Conservation (phyloP, 2,888 invertebrate genomes). For the Drosophila hamatofila region DNA sequence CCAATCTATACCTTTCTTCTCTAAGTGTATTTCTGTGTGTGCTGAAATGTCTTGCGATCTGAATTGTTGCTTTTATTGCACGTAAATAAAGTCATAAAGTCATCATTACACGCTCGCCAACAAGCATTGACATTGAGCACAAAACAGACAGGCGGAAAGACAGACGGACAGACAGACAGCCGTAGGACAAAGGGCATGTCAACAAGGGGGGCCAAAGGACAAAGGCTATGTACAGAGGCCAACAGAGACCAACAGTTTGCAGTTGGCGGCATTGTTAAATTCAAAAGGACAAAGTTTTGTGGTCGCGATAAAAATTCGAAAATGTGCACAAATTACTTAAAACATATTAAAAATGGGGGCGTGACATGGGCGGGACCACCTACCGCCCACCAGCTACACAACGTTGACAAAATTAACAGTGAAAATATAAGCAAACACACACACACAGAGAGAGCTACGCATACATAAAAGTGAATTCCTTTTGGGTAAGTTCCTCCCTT, state of each 20-base stretch:
- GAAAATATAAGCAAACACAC: conserved; percentile 32
- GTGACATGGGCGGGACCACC: neutral
- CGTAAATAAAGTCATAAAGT: conserved; percentile 78
- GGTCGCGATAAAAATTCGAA: conserved; percentile 71
- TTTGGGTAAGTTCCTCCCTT: conserved; percentile 20
- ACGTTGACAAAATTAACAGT: conserved; percentile 64
- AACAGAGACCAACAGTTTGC: conserved; percentile 38
- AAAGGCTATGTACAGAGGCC: conserved; percentile 1
- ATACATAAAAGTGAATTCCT: conserved; percentile 32
- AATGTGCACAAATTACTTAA: conserved; percentile 76
- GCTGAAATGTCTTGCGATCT: conserved; percentile 33
- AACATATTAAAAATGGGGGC: conserved; percentile 66
- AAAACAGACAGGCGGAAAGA: neutral
- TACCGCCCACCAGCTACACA: conserved; percentile 15
- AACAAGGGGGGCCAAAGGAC: neutral
- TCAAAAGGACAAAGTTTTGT: conserved; percentile 72
- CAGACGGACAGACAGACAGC: neutral
- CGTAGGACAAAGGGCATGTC: conserved; percentile 9
- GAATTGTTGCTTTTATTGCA: conserved; percentile 69
- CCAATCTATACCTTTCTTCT: neutral
- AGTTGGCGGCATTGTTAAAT: conserved; percentile 47
- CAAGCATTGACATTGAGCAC: conserved; percentile 40
- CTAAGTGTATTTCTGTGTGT: conserved; percentile 9
- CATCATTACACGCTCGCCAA: conserved; percentile 75
- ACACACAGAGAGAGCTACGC: neutral